Evolutionary conservation across 2,797 vertebrate genomes (phyloP), one percentile per base, ranked within the genome.

Genomic region (Sardinella longiceps): DNA sequence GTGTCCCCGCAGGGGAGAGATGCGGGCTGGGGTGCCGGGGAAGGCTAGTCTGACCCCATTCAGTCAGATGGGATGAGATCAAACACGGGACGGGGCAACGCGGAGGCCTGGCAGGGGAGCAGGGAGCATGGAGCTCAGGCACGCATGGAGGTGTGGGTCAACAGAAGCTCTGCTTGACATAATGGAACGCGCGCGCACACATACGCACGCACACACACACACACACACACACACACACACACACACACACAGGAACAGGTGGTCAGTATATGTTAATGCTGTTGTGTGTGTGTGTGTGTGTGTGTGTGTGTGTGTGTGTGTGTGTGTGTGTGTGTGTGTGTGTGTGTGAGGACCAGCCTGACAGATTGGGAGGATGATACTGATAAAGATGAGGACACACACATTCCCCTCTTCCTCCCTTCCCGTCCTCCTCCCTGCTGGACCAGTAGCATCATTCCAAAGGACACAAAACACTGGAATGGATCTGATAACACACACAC

Each of bases 401-500:
- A 53, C 20, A 9, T 25, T n/a, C 56, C 6, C n/a, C 6, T 9
- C 56, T n/a, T 14, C 56, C 7, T 23, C 0, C 18, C 25, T 20
- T 23, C 53, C 20, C 56, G 7, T n/a, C n/a, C 56, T 51, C 50
- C 50, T 51, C 50, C 15, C 5, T 53, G 2, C 56, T 60, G 56
- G 11, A 6, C n/a, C 56, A 60, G n/a, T 2, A 10, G n/a, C 56
- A 53, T 20, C 51, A 4, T 18, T 53, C 18, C 3, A 53, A 23
- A 53, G 3, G 7, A 60, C 25, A 60, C n/a, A 25, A 10, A 60
- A 60, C 7, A 25, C n/a, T 60, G 56, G 7, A 25, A 60, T 60
- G 56, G 56, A 60, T 60, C 56, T 60, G 25, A 60, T 58, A n/a
- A n/a, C 63, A 33, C 63, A 33, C 63, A 33, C 63, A 74, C 66